Conservation (phyloP, 2,797 vertebrate genomes). For the Rhinella marina region DNA sequence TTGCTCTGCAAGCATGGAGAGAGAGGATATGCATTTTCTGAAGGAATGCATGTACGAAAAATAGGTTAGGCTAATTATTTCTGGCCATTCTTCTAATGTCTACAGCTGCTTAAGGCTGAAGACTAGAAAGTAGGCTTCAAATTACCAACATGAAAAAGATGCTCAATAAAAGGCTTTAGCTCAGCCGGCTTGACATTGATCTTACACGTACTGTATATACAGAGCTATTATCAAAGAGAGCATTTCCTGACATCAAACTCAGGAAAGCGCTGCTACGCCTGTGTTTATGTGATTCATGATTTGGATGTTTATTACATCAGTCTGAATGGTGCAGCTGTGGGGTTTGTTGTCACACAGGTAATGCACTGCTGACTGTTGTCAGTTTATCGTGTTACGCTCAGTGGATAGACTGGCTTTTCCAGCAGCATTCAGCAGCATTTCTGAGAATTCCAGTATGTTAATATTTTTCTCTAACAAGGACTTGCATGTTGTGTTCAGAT, state of each 20-base stretch:
- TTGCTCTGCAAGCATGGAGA: no score
- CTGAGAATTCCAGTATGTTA: neutral
- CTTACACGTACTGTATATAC: neutral
- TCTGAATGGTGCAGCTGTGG: neutral
- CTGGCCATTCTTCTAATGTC: no score
- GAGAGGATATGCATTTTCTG: no score
- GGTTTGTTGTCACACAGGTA: neutral
- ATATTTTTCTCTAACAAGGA: neutral
- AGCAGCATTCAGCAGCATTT: neutral
- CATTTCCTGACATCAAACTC: neutral
- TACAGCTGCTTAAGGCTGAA: no score
- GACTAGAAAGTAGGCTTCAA: no score
- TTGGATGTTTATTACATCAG: neutral
- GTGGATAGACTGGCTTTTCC: constrained; percentile 6
- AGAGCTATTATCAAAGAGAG: neutral
- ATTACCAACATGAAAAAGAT: neutral
- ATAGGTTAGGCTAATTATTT: no score
- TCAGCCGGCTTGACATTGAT: neutral
- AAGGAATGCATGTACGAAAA: no score
- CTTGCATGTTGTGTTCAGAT: neutral
- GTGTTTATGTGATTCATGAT: neutral
- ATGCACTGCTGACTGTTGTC: neutral
- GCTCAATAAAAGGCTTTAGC: neutral
- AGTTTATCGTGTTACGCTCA: neutral
- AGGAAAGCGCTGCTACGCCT: neutral